These are phyloP conservation scores for Ophiothrix spiculata DNA, from an alignment of 35 echinoderm and acorn worm genomes.

Conservation along the genomic window DNA sequence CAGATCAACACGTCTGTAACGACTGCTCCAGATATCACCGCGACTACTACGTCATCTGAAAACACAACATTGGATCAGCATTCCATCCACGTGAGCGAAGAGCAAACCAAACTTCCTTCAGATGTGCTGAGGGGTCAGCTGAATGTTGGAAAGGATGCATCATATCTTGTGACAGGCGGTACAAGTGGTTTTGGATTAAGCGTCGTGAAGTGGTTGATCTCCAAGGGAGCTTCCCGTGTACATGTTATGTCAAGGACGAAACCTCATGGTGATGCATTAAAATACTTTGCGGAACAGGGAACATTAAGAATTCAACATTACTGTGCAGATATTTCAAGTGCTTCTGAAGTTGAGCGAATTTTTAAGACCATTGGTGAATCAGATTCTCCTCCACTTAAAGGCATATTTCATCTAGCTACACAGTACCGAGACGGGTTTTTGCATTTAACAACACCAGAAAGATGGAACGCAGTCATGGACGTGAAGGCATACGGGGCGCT, in stretches of 20 bases:
- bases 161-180: slow-evolving; percentile 70
- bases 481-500: slow-evolving; percentile 60
- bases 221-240: slow-evolving; percentile 32
- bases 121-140: not conserved
- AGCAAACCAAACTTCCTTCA: not conserved
- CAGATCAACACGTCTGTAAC: no score
- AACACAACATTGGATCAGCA: no score
- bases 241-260: slow-evolving; percentile 21
- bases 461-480: slow-evolving; percentile 45
- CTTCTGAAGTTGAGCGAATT: not conserved
- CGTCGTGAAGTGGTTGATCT: slow-evolving; percentile 44
- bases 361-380: slow-evolving; percentile 9
- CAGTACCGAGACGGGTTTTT: slow-evolving; percentile 42
- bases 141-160: not conserved
- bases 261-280: not conserved
- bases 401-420: slow-evolving; percentile 67
- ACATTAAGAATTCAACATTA: slow-evolving; percentile 13
- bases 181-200: slow-evolving; percentile 61
- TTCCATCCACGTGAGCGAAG: not conserved
- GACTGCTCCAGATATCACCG: no score
- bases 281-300: not conserved
- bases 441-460: slow-evolving; percentile 10
- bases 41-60: no score
- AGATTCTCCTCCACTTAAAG: slow-evolving; percentile 1
- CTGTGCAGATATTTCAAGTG: slow-evolving; percentile 23